Conservation (phyloP, 2,888 invertebrate species). For the Melangyna quadrimaculata region DNA sequence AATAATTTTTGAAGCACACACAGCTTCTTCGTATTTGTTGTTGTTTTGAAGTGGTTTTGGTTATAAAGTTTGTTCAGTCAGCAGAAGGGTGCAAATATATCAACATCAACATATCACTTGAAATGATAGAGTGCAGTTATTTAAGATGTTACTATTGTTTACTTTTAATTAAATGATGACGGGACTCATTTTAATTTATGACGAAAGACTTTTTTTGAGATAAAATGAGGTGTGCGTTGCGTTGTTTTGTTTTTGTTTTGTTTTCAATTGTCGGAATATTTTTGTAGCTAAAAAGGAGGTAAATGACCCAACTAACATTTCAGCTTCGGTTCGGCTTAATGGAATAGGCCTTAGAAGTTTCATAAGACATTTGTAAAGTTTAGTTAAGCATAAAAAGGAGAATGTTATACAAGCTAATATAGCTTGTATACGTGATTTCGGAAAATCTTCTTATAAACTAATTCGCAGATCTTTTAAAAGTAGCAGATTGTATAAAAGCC, state of each 20-base stretch:
- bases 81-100: not conserved
- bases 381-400: too few relatives aligned
- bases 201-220: not conserved
- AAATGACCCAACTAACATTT: too few relatives aligned
- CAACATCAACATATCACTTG: conserved; percentile 12
- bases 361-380: too few relatives aligned
- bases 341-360: too few relatives aligned
- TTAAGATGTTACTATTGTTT: conserved; percentile 31
- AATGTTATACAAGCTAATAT: too few relatives aligned
- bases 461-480: too few relatives aligned
- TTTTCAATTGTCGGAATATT: not conserved
- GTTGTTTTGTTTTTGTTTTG: too few relatives aligned
- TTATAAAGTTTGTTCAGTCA: not conserved
- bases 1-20: not conserved
- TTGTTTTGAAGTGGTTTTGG: not conserved
- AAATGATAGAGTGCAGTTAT: conserved; percentile 12
- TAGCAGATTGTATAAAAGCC: too few relatives aligned
- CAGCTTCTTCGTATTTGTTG: not conserved
- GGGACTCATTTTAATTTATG: not conserved
- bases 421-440: too few relatives aligned
- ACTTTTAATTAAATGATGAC: conserved; percentile 43
- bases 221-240: not conserved
- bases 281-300: not conserved
- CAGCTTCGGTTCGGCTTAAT: too few relatives aligned
- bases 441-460: too few relatives aligned